These are phyloP conservation scores for Baccha elongata DNA, from an alignment of 2,888 invertebrate genomes.

Conservation along the genomic window DNA sequence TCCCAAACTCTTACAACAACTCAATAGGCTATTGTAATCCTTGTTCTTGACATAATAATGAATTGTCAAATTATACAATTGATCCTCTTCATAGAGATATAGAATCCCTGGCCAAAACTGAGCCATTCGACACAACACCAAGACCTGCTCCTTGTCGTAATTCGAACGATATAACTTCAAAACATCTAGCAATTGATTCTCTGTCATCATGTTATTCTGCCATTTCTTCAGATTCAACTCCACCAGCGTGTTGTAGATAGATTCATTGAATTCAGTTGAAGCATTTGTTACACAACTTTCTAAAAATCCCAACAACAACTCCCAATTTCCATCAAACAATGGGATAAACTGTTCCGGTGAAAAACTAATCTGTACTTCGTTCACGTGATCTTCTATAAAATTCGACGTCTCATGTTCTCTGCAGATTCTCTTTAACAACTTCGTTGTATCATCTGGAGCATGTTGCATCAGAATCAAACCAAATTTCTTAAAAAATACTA, in stretches of 20 bases:
- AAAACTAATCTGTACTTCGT: conserved; percentile 77
- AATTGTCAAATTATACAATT: conserved; percentile 84
- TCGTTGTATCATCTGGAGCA: conserved; percentile 90
- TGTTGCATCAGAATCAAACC: conserved; percentile 91
- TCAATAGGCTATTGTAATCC: conserved; percentile 88
- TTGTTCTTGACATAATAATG: conserved; percentile 89
- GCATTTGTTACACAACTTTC: conserved; percentile 86
- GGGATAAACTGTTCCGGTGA: conserved; percentile 90
- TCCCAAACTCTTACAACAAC: conserved; percentile 91
- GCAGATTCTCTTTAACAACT: conserved; percentile 87
- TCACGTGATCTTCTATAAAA: conserved; percentile 47
- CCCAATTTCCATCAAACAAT: conserved; percentile 85
- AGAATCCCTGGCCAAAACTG: conserved; percentile 93
- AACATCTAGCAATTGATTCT: conserved; percentile 80
- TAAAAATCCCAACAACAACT: conserved; percentile 67
- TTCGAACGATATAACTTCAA: conserved; percentile 88
- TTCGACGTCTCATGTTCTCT: conserved; percentile 45
- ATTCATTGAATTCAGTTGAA: conserved; percentile 84
- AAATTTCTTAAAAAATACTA: conserved; percentile 85
- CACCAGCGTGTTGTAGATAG: conserved; percentile 92
- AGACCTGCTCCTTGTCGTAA: conserved; percentile 92
- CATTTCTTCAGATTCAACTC: conserved; percentile 94
- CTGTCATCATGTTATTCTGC: conserved; percentile 80
- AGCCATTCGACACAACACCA: conserved; percentile 93
- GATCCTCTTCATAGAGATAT: conserved; percentile 92